A percentile compares a stretch with the other conserved stretches of the same genome.
These are phyloP conservation scores for Lepilemur ruficaudatus DNA, from an alignment of 2,797 vertebrate species.

Conservation along the genomic window DNA sequence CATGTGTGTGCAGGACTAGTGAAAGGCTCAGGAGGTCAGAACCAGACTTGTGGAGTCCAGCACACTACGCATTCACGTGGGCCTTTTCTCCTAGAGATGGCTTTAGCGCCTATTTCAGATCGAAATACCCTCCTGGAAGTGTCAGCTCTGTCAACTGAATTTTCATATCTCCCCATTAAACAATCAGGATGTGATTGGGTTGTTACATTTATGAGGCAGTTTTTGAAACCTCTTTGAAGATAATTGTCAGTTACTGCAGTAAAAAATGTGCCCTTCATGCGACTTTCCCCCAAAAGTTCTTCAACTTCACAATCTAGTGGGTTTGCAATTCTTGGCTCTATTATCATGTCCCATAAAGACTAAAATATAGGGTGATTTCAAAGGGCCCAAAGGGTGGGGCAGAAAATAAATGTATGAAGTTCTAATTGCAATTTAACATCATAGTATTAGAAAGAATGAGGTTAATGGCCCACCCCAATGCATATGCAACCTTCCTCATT, in stretches of 20 bases:
- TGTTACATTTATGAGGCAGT: conserved; percentile 80
- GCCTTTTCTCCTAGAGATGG: background rate
- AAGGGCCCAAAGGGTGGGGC: background rate
- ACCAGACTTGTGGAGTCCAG: background rate
- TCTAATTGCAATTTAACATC: conserved; percentile 47
- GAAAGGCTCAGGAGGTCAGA: background rate
- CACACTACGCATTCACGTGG: background rate
- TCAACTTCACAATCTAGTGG: conserved; percentile 47
- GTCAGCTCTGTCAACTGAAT: conserved; percentile 78
- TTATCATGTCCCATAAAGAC: conserved; percentile 37
- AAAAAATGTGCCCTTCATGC: conserved; percentile 75
- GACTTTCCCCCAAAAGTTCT: conserved; percentile 76
- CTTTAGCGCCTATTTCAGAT: conserved; percentile 60
- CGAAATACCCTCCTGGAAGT: conserved; percentile 76
- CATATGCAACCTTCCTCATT: background rate
- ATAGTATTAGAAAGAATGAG: background rate
- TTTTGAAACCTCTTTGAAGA: conserved; percentile 81
- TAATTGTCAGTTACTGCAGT: conserved; percentile 83
- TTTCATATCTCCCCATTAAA: conserved; percentile 80
- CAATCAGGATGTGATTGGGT: conserved; percentile 81
- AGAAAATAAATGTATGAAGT: conserved; percentile 51
- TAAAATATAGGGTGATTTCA: conserved; percentile 44
- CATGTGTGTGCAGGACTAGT: background rate
- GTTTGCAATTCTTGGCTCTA: conserved; percentile 41
- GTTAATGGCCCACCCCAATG: background rate